Evolutionary conservation across 2,888 invertebrate species (phyloP).

Genomic region (Caenorhabditis sp.): DNA sequence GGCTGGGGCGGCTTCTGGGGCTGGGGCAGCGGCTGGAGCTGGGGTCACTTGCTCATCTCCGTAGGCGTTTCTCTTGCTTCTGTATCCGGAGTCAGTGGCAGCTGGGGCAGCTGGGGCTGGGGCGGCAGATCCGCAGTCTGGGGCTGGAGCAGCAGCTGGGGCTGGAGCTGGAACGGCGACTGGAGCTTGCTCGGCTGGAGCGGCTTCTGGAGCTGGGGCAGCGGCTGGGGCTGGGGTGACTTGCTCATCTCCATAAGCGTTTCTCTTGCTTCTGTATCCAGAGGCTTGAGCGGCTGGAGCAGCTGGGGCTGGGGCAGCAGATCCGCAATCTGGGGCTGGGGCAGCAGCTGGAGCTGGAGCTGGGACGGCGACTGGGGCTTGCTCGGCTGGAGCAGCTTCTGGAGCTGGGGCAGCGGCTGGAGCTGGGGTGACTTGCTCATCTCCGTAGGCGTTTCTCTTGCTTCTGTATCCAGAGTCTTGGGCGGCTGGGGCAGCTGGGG

Average conservation of each 20-base stretch:
- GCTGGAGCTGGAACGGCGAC: slow-evolving; percentile 56
- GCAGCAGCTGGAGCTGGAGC: slow-evolving; percentile 60
- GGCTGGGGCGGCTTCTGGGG: slow-evolving; percentile 48
- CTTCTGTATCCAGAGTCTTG: slow-evolving; percentile 62
- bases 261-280: slow-evolving; percentile 66
- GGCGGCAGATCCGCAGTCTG: slow-evolving; percentile 52
- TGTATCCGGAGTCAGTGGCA: slow-evolving; percentile 60
- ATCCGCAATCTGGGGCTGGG: slow-evolving; percentile 52
- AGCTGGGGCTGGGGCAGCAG: slow-evolving; percentile 54
- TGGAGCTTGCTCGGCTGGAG: slow-evolving; percentile 62
- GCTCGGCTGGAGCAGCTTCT: slow-evolving; percentile 59
- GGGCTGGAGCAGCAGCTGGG: slow-evolving; percentile 57
- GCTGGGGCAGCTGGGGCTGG: slow-evolving; percentile 61
- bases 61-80: slow-evolving; percentile 69
- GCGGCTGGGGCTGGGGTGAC: slow-evolving; percentile 69
- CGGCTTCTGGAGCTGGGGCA: slow-evolving; percentile 47
- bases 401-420: slow-evolving; percentile 54
- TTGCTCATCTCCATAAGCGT: slow-evolving; percentile 73
- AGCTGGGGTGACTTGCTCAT: slow-evolving; percentile 72
- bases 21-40: slow-evolving; percentile 64
- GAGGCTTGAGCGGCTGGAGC: slow-evolving; percentile 61
- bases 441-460: slow-evolving; percentile 72
- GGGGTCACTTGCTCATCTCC: slow-evolving; percentile 73
- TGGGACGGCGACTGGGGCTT: slow-evolving; percentile 56
- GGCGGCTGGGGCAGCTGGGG: slow-evolving; percentile 60